A percentile compares a stretch with the other conserved stretches of the same genome.
Conservation (phyloP, 64 coral and sea anemone genomes). For the Catalaphyllia jardinei region DNA sequence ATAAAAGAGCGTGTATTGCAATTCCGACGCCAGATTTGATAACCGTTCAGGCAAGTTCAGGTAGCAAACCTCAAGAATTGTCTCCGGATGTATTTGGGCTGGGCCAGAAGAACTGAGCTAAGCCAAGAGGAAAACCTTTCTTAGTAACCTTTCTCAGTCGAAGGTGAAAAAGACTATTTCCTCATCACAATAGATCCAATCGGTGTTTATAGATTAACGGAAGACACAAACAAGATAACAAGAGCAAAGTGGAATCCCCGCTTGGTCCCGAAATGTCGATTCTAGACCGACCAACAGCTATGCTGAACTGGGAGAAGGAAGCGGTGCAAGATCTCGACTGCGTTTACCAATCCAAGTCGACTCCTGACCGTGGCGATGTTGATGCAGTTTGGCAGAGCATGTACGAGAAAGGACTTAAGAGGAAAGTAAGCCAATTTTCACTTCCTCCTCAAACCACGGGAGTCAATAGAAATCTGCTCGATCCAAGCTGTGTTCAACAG, state of each 20-base stretch:
- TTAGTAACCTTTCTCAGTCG: not conserved
- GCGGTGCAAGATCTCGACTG: conserved; percentile 52
- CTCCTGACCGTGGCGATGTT: conserved; percentile 34
- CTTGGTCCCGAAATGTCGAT: conserved; percentile 44
- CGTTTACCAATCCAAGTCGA: conserved; percentile 58
- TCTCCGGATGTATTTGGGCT: not conserved
- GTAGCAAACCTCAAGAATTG: not conserved
- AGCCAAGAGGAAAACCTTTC: not conserved
- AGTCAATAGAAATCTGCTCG: not conserved
- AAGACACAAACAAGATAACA: not conserved
- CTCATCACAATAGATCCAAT: not conserved
- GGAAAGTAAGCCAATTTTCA: conserved; percentile 64
- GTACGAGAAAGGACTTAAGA: conserved; percentile 60
- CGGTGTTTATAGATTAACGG: not conserved
- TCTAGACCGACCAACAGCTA: conserved; percentile 48
- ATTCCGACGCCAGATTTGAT: not conserved
- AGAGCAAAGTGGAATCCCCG: not conserved
- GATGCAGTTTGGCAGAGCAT: conserved; percentile 70
- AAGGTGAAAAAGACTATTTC: not conserved
- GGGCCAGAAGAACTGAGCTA: not conserved
- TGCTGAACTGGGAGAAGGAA: conserved; percentile 41
- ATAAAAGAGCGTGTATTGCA: not conserved
- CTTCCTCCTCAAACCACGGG: conserved; percentile 34
- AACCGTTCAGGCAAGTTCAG: not conserved
- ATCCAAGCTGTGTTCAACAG: not conserved